Conservation (phyloP, 1,140 invertebrate species). For the Polyergus mexicanus region DNA sequence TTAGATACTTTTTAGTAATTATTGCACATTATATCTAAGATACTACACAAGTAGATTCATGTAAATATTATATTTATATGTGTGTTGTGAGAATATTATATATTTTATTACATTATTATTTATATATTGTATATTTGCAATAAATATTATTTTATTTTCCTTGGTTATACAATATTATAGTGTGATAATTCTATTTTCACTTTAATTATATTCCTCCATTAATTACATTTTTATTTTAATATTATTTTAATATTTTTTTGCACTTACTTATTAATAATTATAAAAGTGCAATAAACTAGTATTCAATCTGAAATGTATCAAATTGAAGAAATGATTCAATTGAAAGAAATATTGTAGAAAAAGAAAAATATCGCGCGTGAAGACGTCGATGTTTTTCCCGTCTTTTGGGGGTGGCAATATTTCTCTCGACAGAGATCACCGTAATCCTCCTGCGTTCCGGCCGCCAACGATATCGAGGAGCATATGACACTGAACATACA, state of each 20-base stretch:
- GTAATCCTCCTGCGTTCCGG: conserved; percentile 43
- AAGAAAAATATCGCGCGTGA: conserved; percentile 2
- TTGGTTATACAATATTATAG: neutral
- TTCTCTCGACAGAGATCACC: conserved; percentile 56
- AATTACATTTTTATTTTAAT: neutral
- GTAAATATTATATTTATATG: neutral
- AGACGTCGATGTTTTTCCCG: conserved; percentile 19
- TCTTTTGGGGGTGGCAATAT: conserved; percentile 51
- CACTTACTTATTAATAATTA: neutral
- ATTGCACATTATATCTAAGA: neutral
- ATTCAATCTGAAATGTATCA: neutral
- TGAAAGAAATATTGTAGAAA: too few species aligned
- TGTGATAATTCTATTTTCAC: neutral
- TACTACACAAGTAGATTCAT: neutral
- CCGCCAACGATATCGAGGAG: conserved; percentile 34
- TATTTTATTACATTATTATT: neutral
- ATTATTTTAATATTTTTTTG: neutral
- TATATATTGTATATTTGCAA: neutral
- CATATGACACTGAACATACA: conserved; percentile 20
- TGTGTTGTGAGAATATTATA: neutral
- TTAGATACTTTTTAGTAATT: neutral
- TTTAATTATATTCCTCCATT: neutral
- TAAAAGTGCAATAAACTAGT: neutral
- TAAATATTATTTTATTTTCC: neutral
- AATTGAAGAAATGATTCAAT: conserved; percentile 30